These are phyloP conservation scores for Auanema sp. DNA, from an alignment of 2,888 invertebrate species.

Conservation along the genomic window DNA sequence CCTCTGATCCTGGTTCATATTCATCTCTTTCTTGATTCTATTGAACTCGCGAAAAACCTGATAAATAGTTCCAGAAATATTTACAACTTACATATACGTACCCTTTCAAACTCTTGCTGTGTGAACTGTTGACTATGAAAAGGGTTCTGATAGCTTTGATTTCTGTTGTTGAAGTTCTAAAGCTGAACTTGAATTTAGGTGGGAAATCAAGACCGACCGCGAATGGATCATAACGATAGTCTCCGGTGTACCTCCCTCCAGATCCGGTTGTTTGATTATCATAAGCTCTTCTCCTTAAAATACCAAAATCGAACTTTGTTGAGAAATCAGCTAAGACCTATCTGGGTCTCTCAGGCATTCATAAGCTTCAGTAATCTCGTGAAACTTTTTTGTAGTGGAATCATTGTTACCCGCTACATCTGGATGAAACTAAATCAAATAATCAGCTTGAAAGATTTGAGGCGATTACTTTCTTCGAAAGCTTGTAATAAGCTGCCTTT, in stretches of 20 bases:
- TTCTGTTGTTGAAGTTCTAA: conserved; percentile 7
- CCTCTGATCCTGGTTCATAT: conserved; percentile 7
- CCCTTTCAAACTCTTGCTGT: conserved; percentile 18
- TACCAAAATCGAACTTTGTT: conserved; percentile 1
- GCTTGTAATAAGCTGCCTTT: conserved; percentile 19
- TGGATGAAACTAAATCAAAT: conserved; percentile 17
- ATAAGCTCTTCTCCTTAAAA: conserved; percentile 17
- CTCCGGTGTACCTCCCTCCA: conserved; percentile 16
- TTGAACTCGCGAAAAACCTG: conserved; percentile 33
- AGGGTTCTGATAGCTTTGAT: conserved; percentile 11
- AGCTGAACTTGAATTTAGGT: neutral
- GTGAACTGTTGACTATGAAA: conserved; percentile 19
- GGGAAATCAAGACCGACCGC: neutral
- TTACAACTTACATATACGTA: neutral
- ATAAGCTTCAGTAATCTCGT: conserved; percentile 19
- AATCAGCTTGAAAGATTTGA: neutral
- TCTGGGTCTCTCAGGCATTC: conserved; percentile 19
- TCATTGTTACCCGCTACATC: conserved; percentile 16
- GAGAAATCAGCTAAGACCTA: conserved; percentile 3
- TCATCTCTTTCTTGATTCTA: conserved; percentile 14
- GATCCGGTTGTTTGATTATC: conserved; percentile 14
- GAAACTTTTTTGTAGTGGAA: conserved; percentile 12
- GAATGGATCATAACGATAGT: neutral
- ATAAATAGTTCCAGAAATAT: conserved; percentile 1
- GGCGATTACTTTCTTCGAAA: conserved; percentile 17